Conservation (phyloP, 2,113 vertebrate species). For the Numenius arquata region DNA sequence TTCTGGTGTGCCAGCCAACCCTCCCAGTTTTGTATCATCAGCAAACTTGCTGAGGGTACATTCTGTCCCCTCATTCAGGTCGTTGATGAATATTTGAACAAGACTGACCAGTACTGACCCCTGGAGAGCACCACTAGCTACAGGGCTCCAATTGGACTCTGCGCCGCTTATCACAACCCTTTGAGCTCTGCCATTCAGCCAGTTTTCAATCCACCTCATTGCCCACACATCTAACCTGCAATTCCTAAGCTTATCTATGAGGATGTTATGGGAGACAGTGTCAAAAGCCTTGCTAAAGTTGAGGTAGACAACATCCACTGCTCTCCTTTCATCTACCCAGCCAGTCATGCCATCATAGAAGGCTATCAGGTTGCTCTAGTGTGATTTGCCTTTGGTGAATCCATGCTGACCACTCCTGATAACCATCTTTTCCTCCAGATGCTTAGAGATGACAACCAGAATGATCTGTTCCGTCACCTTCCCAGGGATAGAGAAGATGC, state of each 20-base stretch:
- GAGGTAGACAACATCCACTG: not conserved
- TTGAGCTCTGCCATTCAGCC: not conserved
- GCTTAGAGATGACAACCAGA: not conserved
- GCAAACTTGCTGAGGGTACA: not conserved
- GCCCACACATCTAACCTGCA: not conserved
- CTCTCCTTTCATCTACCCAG: not conserved
- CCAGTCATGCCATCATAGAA: not conserved
- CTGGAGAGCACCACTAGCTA: not conserved
- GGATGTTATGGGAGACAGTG: not conserved
- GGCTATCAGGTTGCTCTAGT: not conserved
- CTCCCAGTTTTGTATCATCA: not conserved
- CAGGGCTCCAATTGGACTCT: not conserved
- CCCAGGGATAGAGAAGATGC: not conserved
- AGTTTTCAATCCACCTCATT: not conserved
- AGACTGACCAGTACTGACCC: not conserved
- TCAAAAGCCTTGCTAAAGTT: not conserved
- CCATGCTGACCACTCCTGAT: not conserved
- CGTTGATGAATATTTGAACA: not conserved
- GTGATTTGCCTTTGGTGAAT: not conserved
- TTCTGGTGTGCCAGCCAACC: not conserved
- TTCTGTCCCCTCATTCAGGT: not conserved
- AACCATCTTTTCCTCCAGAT: not conserved
- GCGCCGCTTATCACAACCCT: not conserved
- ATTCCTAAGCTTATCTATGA: not conserved
- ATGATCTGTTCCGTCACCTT: not conserved